Percentiles rank a stretch among this genome's conserved stretches.
Conservation (phyloP, 1,140 invertebrate genomes). For the Zaprionus lachaisei region DNA sequence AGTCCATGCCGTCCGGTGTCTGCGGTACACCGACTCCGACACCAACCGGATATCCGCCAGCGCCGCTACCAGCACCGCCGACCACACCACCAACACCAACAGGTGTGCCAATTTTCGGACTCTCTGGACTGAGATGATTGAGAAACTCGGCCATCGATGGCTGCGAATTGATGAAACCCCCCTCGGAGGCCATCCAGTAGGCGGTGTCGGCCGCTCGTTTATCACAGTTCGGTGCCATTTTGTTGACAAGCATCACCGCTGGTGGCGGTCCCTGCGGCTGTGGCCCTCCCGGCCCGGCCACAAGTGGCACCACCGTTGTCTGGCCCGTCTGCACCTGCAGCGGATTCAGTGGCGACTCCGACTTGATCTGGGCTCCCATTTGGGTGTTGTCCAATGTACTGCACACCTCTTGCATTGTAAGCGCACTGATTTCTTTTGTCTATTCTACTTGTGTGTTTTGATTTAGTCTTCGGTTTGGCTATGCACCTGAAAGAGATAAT, state of each 20-base stretch:
- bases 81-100: slow-evolving; percentile 84
- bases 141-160: slow-evolving; percentile 96
- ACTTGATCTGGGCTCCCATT: slow-evolving; percentile 83
- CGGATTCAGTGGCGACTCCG: slow-evolving; percentile 79
- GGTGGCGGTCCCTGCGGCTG: slow-evolving; percentile 67
- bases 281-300: slow-evolving; percentile 31
- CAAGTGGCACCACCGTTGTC: slow-evolving; percentile 51
- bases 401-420: slow-evolving; percentile 84
- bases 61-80: slow-evolving; percentile 85
- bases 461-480: slow-evolving; percentile 14
- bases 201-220: slow-evolving; percentile 76
- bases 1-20: slow-evolving; percentile 87
- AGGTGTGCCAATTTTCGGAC: slow-evolving; percentile 85
- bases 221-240: slow-evolving; percentile 84
- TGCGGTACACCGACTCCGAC: slow-evolving; percentile 71
- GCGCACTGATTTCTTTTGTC: slow-evolving; percentile 19
- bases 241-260: slow-evolving; percentile 76
- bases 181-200: slow-evolving; percentile 87
- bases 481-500: slow-evolving; percentile 30
- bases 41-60: slow-evolving; percentile 84
- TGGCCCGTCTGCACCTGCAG: slow-evolving; percentile 78
- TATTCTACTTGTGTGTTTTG: slow-evolving; percentile 14
- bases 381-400: slow-evolving; percentile 74
- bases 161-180: slow-evolving; percentile 96
- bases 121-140: slow-evolving; percentile 89